Evolutionary conservation across 1,140 invertebrate genomes (phyloP).

Genomic region (Heliconius melpomene): DNA sequence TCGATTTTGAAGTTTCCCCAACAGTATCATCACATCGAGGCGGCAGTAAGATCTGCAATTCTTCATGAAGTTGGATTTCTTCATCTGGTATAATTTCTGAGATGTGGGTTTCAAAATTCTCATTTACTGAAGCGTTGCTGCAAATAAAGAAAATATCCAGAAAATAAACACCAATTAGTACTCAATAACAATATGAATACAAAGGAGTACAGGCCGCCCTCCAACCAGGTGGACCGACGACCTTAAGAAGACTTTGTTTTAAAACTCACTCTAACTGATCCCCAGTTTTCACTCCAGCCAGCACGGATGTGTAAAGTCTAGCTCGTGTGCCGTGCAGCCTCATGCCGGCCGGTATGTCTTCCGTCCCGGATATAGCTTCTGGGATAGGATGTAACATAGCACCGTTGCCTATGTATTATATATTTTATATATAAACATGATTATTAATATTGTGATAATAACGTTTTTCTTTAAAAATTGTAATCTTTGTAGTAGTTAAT

Average conservation of each 20-base stretch:
- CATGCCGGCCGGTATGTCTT: slow-evolving; percentile 71
- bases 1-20: slow-evolving; percentile 46
- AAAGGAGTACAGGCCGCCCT: too few relatives aligned
- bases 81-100: slow-evolving; percentile 57
- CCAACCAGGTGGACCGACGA: too few relatives aligned
- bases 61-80: slow-evolving; percentile 64
- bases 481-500: too few relatives aligned
- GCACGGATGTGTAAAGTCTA: slow-evolving; percentile 66
- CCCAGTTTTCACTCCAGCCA: slow-evolving; percentile 58
- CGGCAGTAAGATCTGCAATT: slow-evolving; percentile 70
- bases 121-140: slow-evolving; percentile 48
- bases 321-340: slow-evolving; percentile 64
- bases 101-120: slow-evolving; percentile 54
- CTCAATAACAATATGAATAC: not conserved
- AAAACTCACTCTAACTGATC: slow-evolving; percentile 62
- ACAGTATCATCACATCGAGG: slow-evolving; percentile 65
- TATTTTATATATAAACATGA: not conserved
- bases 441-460: too few relatives aligned
- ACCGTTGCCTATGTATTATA: slow-evolving; percentile 23
- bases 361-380: slow-evolving; percentile 49
- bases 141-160: slow-evolving; percentile 15
- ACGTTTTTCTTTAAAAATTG: too few relatives aligned
- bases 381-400: slow-evolving; percentile 52
- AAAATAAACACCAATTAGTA: not conserved
- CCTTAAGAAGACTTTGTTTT: too few relatives aligned